phyloP scores from a whole-genome alignment of 1,140 invertebrate species.

The Drosophila nigromelanica region DNA sequence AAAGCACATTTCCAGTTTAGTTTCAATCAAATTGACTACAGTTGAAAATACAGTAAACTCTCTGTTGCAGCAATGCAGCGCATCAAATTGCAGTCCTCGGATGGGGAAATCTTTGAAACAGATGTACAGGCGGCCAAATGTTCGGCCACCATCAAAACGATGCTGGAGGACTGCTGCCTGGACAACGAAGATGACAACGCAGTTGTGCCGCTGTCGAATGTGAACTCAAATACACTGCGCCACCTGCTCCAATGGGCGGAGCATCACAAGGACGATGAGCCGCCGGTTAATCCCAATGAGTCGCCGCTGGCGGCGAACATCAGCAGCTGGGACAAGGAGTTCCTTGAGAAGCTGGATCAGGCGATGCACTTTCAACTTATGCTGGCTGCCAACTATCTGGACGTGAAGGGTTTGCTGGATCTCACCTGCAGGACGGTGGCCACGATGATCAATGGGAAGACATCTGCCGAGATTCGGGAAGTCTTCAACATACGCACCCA shows the following conservation, averaged over 20 bases:
- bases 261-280: conserved; percentile 95
- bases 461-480: background rate
- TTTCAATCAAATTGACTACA: background rate
- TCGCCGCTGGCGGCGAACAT: background rate
- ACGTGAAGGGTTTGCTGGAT: conserved; percentile 98
- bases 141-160: conserved; percentile 84
- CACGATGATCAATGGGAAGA: background rate
- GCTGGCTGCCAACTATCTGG: conserved; percentile 96
- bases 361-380: conserved; percentile 95
- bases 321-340: conserved; percentile 90
- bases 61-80: conserved; percentile 88
- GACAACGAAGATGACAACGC: conserved; percentile 95
- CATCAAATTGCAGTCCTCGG: conserved; percentile 96
- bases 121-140: conserved; percentile 93
- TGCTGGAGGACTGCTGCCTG: conserved; percentile 86
- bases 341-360: conserved; percentile 98
- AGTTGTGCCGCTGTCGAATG: conserved; percentile 95
- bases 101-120: conserved; percentile 97
- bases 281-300: conserved; percentile 86
- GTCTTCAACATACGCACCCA: background rate
- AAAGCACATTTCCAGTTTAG: background rate
- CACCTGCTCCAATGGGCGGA: conserved; percentile 98
- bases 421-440: conserved; percentile 93
- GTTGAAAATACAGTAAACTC: background rate
- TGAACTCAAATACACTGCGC: conserved; percentile 97